Conservation (phyloP, 2,113 vertebrate species). For the Pterocles orientalis region DNA sequence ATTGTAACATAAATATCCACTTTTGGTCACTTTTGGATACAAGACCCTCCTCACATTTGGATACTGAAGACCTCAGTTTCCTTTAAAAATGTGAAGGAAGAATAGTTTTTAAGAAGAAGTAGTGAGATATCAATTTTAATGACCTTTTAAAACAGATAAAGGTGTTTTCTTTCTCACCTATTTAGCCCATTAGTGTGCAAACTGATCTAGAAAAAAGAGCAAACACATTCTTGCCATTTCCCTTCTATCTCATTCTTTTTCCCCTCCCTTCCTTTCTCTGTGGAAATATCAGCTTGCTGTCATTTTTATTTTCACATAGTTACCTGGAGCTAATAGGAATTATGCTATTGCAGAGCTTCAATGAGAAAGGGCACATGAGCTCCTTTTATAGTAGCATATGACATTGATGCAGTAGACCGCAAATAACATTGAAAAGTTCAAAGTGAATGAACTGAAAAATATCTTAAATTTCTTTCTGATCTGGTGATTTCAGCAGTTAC, state of each 20-base stretch:
- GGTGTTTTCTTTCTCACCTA: not conserved
- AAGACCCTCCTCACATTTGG: not conserved
- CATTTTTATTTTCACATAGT: not conserved
- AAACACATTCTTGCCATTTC: not conserved
- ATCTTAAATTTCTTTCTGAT: conserved; percentile 24
- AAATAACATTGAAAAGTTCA: conserved; percentile 9
- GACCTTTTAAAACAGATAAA: not conserved
- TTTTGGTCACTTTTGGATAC: not conserved
- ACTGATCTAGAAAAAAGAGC: not conserved
- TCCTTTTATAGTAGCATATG: not conserved
- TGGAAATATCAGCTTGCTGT: not conserved
- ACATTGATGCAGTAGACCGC: not conserved
- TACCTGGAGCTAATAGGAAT: not conserved
- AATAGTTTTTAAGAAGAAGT: not conserved
- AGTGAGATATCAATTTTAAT: not conserved
- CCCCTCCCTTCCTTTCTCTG: not conserved
- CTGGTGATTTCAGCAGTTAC: not conserved
- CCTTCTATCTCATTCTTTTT: not conserved
- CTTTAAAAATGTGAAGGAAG: not conserved
- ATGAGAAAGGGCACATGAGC: not conserved
- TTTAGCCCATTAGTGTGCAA: not conserved
- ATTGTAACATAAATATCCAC: not conserved
- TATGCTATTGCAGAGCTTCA: not conserved
- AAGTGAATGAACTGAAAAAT: conserved; percentile 45
- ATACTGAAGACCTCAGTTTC: not conserved